These are phyloP conservation scores for Hypothenemus hampei DNA, from an alignment of 1,140 invertebrate genomes.

Conservation along the genomic window DNA sequence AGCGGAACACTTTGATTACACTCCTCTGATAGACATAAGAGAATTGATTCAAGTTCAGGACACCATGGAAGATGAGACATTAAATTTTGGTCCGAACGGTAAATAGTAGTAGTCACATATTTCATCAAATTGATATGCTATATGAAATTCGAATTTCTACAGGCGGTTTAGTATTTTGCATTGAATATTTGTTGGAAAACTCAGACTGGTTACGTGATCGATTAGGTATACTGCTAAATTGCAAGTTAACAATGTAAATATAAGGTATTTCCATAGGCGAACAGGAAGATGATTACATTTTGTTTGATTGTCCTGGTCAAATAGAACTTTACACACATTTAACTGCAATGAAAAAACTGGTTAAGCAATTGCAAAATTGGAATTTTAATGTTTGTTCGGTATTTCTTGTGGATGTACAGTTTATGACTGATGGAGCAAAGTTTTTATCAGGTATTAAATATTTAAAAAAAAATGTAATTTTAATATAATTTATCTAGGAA, in stretches of 20 bases:
- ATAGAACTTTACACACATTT: constrained; percentile 98
- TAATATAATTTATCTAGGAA: constrained; percentile 45
- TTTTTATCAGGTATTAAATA: constrained; percentile 70
- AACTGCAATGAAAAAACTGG: constrained; percentile 78
- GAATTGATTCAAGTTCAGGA: constrained; percentile 94
- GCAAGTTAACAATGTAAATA: not conserved
- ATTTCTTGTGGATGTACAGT: constrained; percentile 93
- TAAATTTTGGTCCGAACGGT: constrained; percentile 97
- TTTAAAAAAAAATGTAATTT: not conserved
- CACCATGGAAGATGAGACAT: constrained; percentile 92
- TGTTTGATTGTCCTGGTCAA: constrained; percentile 99
- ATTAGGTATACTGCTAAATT: constrained; percentile 44
- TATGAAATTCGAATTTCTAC: constrained; percentile 1
- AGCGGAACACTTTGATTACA: constrained; percentile 92
- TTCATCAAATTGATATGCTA: too few relatives aligned
- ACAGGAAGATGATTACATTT: constrained; percentile 85
- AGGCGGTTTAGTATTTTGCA: constrained; percentile 86
- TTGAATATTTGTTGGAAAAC: constrained; percentile 92
- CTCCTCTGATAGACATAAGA: constrained; percentile 81
- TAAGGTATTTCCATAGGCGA: constrained; percentile 46
- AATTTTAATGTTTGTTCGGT: constrained; percentile 89
- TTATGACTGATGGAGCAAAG: constrained; percentile 93
- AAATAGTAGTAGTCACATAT: not conserved
- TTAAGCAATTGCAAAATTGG: constrained; percentile 76
- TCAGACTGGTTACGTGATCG: constrained; percentile 86